phyloP scores from a whole-genome alignment of 2,888 invertebrate genomes.

The Caenorhabditis macrosperma region DNA sequence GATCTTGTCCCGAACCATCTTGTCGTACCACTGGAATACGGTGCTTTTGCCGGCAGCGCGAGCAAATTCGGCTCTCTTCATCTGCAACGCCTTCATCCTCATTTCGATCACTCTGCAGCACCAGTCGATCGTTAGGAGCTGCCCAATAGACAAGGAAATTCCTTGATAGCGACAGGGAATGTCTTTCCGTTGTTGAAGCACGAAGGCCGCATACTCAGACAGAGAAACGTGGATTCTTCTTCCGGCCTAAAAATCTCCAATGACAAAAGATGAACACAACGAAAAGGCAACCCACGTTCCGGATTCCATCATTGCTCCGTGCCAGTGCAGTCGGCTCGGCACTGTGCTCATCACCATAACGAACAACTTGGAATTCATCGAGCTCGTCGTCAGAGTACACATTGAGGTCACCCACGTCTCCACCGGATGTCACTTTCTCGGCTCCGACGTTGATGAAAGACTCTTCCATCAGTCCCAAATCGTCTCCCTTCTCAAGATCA shows the following conservation, averaged over 20 bases:
- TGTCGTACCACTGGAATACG: neutral
- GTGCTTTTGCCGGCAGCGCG: neutral
- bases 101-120: neutral
- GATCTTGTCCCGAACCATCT: neutral
- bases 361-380: neutral
- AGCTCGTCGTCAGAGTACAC: neutral
- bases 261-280: neutral
- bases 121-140: neutral
- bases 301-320: slow-evolving; percentile 1
- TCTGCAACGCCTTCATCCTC: neutral
- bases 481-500: too few relatives aligned
- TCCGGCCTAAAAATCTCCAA: slow-evolving; percentile 9
- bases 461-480: too few relatives aligned
- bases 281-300: neutral
- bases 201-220: neutral
- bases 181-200: neutral
- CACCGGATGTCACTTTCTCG: neutral
- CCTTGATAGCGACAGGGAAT: slow-evolving; percentile 4
- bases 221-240: neutral
- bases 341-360: slow-evolving; percentile 7
- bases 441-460: too few relatives aligned
- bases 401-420: neutral
- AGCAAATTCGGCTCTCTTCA: slow-evolving; percentile 2
- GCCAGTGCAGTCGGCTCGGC: neutral
- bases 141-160: neutral